Evolutionary conservation across 2,797 vertebrate genomes (phyloP).

Genomic region (Phataginus tricuspis): DNA sequence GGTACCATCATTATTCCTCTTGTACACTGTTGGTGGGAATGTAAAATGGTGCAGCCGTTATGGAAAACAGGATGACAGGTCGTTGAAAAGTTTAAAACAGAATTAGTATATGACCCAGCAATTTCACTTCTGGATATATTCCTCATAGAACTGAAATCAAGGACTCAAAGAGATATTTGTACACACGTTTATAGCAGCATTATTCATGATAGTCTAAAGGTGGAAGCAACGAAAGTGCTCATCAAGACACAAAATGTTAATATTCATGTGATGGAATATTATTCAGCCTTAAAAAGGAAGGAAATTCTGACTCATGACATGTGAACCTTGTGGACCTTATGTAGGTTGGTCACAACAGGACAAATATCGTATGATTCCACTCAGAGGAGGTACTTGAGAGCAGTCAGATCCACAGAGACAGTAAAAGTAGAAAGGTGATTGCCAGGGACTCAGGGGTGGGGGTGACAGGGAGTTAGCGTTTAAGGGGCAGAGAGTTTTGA

Average conservation of each 20-base stretch:
- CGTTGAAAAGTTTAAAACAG: neutral
- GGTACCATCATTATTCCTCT: neutral
- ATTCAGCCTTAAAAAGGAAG: neutral
- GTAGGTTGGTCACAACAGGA: neutral
- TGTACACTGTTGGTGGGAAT: neutral
- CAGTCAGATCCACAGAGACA: neutral
- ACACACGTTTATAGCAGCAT: neutral
- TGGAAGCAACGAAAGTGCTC: neutral
- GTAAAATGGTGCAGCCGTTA: neutral
- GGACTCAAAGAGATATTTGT: neutral
- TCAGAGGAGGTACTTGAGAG: neutral
- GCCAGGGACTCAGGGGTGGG: neutral
- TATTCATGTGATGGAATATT: neutral
- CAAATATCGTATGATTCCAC: neutral
- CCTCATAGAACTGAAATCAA: neutral
- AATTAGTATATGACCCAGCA: neutral
- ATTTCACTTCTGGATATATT: neutral
- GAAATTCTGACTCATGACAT: neutral
- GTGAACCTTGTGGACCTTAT: neutral
- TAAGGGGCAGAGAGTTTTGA: neutral
- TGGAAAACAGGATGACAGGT: neutral
- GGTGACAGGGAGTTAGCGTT: neutral
- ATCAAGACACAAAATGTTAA: neutral
- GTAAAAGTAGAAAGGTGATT: neutral
- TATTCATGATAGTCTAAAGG: neutral